Base-by-base conservation (phyloP, 2,888 invertebrate genomes). In the Villa cingulata region DNA sequence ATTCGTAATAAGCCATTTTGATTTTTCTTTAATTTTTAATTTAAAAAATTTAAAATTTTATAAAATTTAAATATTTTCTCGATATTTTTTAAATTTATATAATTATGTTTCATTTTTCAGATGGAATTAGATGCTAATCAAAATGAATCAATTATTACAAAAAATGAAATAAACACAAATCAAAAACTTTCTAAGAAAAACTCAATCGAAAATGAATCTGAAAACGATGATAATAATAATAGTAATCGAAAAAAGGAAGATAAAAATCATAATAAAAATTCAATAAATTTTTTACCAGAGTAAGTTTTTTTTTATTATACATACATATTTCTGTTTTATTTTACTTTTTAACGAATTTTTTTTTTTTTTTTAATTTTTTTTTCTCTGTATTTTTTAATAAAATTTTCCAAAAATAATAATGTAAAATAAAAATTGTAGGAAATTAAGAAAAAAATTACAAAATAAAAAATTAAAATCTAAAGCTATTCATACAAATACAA, bases 211-310 rank as follows among this genome's bases (percentile, higher is more conserved):
- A 65, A 65, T 16, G 57, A 68, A 5, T 62, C 29, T 67, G 50
- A 67, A 67, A 1, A 62, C 66, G 50, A 63, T 63, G 43, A 57
- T 57, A 4, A 60, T 81, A 17, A 75, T 77, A 57, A 78, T 76
- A 57, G 78, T 81, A 62, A 68, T 82, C 49, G 78, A 81, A 55
- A 77, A 76, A 58, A 64, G 77, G 42, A 70, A 76, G 44, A 81
- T 82, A 53, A 78, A 78, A 27, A 27, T 27, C 7, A 27, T 27
- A 27, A 27, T 10, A 27, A 32, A 40, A 20, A 12, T 32, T 12
- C 29, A 7, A 32, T 32, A 12, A 14, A 32, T 12, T 32, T 38
- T 40, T 32, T 32, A 15, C 39, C 29, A 1, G 39, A 45, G 45
- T 45, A 45, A 45, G 34, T 45, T 14, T 44, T 15, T 10, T n/a